These are phyloP conservation scores for Catostylus mosaicus DNA, from an alignment of 30 jellyfish, hydroid and myxozoan species.

Conservation along the genomic window DNA sequence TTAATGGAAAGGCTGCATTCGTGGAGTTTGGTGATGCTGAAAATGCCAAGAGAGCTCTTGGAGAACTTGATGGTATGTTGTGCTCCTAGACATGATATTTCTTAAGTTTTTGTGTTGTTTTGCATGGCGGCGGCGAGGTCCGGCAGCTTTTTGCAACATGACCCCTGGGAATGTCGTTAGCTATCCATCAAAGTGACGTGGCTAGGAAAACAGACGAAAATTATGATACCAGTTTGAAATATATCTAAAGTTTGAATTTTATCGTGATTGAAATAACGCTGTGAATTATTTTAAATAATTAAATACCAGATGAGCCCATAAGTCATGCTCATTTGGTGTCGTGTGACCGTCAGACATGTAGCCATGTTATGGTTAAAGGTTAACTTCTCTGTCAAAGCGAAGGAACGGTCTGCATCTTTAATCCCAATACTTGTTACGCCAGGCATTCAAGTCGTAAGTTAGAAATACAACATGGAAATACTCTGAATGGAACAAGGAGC, in stretches of 20 bases:
- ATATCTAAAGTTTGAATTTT: background rate
- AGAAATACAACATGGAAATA: too few species aligned
- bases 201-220: background rate
- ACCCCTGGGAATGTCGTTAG: constrained; percentile 50
- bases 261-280: background rate
- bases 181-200: background rate
- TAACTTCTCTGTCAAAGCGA: constrained; percentile 8
- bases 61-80: constrained; percentile 81
- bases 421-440: too few species aligned
- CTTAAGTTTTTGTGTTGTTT: background rate
- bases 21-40: constrained; percentile 86
- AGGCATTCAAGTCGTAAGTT: too few species aligned
- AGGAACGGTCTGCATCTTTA: background rate
- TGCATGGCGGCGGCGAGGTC: constrained; percentile 31
- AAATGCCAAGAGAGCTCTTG: constrained; percentile 75
- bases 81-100: background rate
- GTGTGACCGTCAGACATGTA: constrained; percentile 45
- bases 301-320: background rate
- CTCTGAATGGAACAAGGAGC: too few species aligned
- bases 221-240: background rate
- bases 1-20: constrained; percentile 59
- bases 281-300: background rate
- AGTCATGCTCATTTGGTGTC: background rate
- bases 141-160: constrained; percentile 58
- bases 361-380: constrained; percentile 55